Conservation (phyloP, 2,888 invertebrate genomes). For the Amorpha juglandis region DNA sequence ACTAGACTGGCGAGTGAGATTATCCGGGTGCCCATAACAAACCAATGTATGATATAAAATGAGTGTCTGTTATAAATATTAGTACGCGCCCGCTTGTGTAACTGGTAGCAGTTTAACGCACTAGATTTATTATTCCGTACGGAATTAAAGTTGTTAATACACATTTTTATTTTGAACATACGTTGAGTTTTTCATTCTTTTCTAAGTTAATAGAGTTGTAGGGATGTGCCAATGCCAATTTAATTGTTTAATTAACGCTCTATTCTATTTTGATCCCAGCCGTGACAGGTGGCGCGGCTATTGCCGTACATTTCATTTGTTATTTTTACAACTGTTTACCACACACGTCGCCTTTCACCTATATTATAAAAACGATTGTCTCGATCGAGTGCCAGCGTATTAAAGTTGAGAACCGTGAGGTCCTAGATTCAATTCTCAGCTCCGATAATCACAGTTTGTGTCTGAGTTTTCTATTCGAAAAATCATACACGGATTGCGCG, state of each 20-base stretch:
- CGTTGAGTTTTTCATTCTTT: not conserved
- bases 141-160: conserved; percentile 17
- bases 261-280: conserved; percentile 12
- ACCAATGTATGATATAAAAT: conserved; percentile 25
- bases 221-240: conserved; percentile 14
- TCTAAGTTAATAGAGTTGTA: not conserved
- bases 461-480: no score
- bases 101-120: conserved; percentile 22
- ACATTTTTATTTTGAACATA: conserved; percentile 20
- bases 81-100: conserved; percentile 23
- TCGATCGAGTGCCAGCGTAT: no score
- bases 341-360: conserved; percentile 24
- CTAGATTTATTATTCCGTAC: conserved; percentile 18
- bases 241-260: conserved; percentile 13
- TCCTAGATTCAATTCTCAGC: no score
- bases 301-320: conserved; percentile 4
- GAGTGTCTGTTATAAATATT: conserved; percentile 19
- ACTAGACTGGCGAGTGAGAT: conserved; percentile 19
- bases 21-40: conserved; percentile 19
- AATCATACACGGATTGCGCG: no score
- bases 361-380: not conserved
- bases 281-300: conserved; percentile 22
- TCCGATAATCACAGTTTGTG: no score
- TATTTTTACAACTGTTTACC: conserved; percentile 20
- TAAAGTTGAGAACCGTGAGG: no score